Evolutionary conservation across 1,140 invertebrate genomes (phyloP), one percentile per base, ranked within the genome.

Genomic region (Acromyrmex echinatior): DNA sequence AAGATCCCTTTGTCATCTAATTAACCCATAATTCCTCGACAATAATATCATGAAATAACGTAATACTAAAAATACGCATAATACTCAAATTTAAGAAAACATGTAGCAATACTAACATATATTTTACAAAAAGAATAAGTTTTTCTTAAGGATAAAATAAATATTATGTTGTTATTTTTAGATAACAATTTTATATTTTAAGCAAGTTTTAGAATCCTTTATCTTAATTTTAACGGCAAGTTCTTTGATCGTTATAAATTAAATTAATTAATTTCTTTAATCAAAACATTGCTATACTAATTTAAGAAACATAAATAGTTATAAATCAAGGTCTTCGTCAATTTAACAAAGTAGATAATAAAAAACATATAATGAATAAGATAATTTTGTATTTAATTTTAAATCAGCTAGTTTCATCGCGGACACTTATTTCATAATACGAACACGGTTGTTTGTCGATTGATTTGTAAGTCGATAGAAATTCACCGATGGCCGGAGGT

Each of bases 401-500:
- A 71, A 58, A 10, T 28, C 16, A 71, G 25, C 25, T 21, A 25
- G 6, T 60, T 35, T 53, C 6, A 73, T 73, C 18, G 7, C 3
- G 7, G 12, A 62, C 18, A 14, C 45, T 73, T 60, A 25, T 0
- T 18, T 35, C 28, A 21, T 4, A 18, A 21, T 51, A 49, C n/a
- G n/a, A 71, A 12, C 2, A 25, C 10, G 1, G 5, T 35, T 60
- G 25, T 35, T 51, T 6, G 56, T 9, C 10, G 71, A 63, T 62
- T 25, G 21, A n/a, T 28, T 62, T 21, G 4, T 21, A 39, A n/a
- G 73, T 16, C 56, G 12, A 65, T 12, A 21, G 78, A 28, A 71
- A 63, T 71, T 63, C 12, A 1, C 39, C 35, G 56, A 21, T 86
- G 3, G 85, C 31, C 51, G n/a, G 68, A 74, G 70, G 73, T 68